Evolutionary conservation across 2,888 invertebrate species (phyloP).

Genomic region (Pycnomerus fuliginosus): DNA sequence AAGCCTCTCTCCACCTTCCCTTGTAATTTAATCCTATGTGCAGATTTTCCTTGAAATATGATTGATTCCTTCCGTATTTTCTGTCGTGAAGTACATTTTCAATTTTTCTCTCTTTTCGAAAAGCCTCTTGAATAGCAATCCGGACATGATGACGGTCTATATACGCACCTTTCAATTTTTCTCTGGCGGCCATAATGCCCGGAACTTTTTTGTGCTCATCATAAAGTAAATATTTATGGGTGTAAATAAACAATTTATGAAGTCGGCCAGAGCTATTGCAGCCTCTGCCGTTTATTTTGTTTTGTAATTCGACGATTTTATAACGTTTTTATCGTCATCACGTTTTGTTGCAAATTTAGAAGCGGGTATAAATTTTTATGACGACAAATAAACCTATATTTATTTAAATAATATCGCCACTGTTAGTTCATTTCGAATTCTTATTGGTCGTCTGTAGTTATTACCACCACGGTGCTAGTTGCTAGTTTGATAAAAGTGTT

Average conservation of each 20-base stretch:
- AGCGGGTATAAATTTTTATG: constrained; percentile 9
- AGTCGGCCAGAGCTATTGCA: constrained; percentile 9
- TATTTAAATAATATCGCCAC: too few relatives aligned
- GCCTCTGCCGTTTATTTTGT: constrained; percentile 10
- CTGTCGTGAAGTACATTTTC: constrained; percentile 24
- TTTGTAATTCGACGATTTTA: constrained; percentile 10
- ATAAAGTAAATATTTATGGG: constrained; percentile 15
- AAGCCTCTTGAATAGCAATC: constrained; percentile 12
- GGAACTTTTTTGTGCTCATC: not conserved
- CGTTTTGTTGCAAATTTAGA: constrained; percentile 11
- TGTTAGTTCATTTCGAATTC: too few relatives aligned
- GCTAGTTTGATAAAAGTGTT: too few relatives aligned
- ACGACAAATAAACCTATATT: constrained; percentile 10
- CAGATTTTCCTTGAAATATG: constrained; percentile 35
- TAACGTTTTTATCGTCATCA: constrained; percentile 16
- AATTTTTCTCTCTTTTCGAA: constrained; percentile 17
- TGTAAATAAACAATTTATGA: constrained; percentile 21
- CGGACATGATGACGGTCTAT: constrained; percentile 12
- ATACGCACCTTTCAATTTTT: constrained; percentile 14
- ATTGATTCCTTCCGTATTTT: constrained; percentile 33
- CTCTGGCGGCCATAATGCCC: not conserved
- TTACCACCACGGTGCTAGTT: too few relatives aligned
- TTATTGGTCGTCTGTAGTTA: too few relatives aligned
- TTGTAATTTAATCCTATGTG: constrained; percentile 35
- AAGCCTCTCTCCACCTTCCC: constrained; percentile 30